These are phyloP conservation scores for Allacma fusca DNA, from an alignment of 2,888 invertebrate species.

Conservation along the genomic window DNA sequence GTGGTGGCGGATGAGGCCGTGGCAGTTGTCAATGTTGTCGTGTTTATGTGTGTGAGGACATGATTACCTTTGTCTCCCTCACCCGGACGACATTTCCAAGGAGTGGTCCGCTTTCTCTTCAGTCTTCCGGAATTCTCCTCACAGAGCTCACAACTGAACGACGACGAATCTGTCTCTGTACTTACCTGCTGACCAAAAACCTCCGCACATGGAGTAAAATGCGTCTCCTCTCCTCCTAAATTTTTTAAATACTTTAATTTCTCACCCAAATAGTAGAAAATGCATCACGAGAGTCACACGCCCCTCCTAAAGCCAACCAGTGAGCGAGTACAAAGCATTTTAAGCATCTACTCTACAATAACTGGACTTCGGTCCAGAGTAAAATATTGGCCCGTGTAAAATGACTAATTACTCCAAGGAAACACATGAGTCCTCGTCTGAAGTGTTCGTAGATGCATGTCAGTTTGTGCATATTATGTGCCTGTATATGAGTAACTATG, in stretches of 20 bases:
- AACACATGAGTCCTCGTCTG: no score
- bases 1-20: conserved; percentile 1
- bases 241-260: background rate
- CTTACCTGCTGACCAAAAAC: conserved; percentile 46
- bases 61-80: conserved; percentile 33
- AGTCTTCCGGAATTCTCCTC: conserved; percentile 47
- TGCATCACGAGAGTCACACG: no score
- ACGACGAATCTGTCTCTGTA: conserved; percentile 46
- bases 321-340: no score
- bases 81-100: conserved; percentile 39
- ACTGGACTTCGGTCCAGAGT: no score
- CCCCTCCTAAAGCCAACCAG: no score
- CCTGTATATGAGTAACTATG: no score
- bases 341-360: no score
- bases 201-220: conserved; percentile 38
- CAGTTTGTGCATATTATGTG: no score
- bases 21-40: conserved; percentile 23
- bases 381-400: no score
- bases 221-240: conserved; percentile 32
- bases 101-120: conserved; percentile 37
- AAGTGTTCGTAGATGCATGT: no score
- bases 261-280: background rate
- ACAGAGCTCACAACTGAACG: conserved; percentile 46
- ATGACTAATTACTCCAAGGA: no score
- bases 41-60: background rate